These are phyloP conservation scores for Deroptyus accipitrinus DNA, from an alignment of 2,113 vertebrate species.

Conservation along the genomic window DNA sequence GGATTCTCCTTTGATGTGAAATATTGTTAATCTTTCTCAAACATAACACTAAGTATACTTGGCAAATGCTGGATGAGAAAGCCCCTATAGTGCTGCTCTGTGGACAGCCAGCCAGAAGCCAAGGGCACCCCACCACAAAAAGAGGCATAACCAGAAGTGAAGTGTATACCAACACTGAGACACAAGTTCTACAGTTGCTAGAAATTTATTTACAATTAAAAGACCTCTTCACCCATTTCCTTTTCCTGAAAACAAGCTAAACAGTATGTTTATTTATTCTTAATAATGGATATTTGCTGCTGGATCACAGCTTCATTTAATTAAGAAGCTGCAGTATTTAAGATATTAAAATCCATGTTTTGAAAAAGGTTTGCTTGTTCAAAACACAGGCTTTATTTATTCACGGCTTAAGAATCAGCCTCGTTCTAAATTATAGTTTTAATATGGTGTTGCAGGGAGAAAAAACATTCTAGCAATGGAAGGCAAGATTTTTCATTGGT, in stretches of 20 bases:
- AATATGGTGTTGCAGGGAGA: neutral
- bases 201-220: constrained; percentile 20
- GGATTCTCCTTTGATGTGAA: constrained; percentile 87
- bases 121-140: constrained; percentile 32
- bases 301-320: constrained; percentile 59
- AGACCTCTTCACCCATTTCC: neutral
- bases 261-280: constrained; percentile 66
- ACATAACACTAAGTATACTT: constrained; percentile 70
- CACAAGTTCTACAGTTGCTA: neutral
- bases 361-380: constrained; percentile 24
- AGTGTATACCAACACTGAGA: neutral
- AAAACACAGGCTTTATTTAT: constrained; percentile 58
- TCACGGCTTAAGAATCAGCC: constrained; percentile 28
- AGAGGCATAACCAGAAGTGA: neutral
- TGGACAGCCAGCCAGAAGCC: constrained; percentile 41
- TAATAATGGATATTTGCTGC: constrained; percentile 60
- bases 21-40: constrained; percentile 83
- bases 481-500: constrained; percentile 33
- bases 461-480: neutral
- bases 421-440: constrained; percentile 59
- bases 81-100: constrained; percentile 32
- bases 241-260: neutral
- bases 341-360: constrained; percentile 57
- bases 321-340: constrained; percentile 53
- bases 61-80: constrained; percentile 76